Percentiles rank a stretch among this genome's conserved stretches.
Evolutionary conservation across 2,797 vertebrate species (phyloP).

Genomic region (Onychomys torridus): DNA sequence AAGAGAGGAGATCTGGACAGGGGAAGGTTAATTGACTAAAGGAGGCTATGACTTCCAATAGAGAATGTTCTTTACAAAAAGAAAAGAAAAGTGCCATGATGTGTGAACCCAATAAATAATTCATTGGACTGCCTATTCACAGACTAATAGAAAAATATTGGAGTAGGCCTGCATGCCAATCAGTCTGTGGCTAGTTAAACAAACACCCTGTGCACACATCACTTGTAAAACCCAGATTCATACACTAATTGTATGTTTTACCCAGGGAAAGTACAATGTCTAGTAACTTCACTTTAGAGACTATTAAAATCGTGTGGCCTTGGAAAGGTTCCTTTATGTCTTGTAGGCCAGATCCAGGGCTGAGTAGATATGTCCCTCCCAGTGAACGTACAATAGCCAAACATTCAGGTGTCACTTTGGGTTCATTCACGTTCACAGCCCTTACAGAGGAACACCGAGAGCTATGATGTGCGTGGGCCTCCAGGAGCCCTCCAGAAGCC

Average conservation of each 20-base stretch:
- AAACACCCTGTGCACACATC: background rate
- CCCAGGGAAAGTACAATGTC: slow-evolving; percentile 39
- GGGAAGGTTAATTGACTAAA: slow-evolving; percentile 82
- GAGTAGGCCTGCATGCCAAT: slow-evolving; percentile 44
- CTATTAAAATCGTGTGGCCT: background rate
- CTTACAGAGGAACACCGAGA: background rate
- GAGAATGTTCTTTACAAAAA: slow-evolving; percentile 45
- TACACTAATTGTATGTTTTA: slow-evolving; percentile 56
- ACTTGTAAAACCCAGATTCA: slow-evolving; percentile 55
- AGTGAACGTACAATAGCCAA: slow-evolving; percentile 25
- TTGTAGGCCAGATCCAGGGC: slow-evolving; percentile 61
- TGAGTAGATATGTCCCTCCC: slow-evolving; percentile 55
- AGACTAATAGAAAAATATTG: slow-evolving; percentile 76
- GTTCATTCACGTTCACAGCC: slow-evolving; percentile 42
- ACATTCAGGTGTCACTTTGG: slow-evolving; percentile 1
- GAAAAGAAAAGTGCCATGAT: background rate
- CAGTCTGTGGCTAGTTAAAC: slow-evolving; percentile 66
- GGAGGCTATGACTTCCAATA: slow-evolving; percentile 48
- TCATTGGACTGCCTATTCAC: slow-evolving; percentile 36
- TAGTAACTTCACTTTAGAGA: slow-evolving; percentile 58
- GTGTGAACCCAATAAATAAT: slow-evolving; percentile 69
- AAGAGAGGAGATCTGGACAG: slow-evolving; percentile 52
- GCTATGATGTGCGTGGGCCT: background rate
- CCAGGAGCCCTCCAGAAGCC: background rate
- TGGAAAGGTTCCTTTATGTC: slow-evolving; percentile 71